Evolutionary conservation across 2,888 invertebrate genomes (phyloP), one percentile per base, ranked within the genome.

Genomic region (Leucozona laternaria): DNA sequence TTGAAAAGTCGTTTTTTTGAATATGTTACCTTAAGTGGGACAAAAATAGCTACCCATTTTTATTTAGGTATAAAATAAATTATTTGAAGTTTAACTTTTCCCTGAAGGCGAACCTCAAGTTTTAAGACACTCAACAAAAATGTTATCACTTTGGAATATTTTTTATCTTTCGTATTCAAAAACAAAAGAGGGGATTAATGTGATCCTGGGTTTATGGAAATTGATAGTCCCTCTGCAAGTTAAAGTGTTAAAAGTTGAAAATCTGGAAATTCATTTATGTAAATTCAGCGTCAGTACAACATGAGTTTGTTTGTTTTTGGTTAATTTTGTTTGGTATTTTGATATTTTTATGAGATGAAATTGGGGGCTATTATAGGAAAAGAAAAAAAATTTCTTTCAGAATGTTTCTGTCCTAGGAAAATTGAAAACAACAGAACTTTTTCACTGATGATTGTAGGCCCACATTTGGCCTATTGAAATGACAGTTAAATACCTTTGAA

Each of bases 81-180:
- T 37, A 68, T 77, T 70, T 37, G 7, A 8, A 62, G n/a, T 17
- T 25, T 43, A 22, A 43, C n/a, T 43, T 31, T 53, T 53, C 60
- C 78, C 60, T 17, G 6, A 40, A 15, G 60, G 20, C 34, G 11
- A 43, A 11, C 15, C 13, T 28, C 2, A 17, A 45, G n/a, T 62
- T 17, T 43, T 15, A 45, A 25, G 45, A 40, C 25, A 25, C 15
- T 25, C 60, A 60, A 2, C 22, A 60, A 40, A 40, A 60, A 15
- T 40, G 7, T 13, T 8, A 28, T 43, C 6, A 45, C 28, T 62
- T 45, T 45, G 6, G 5, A 10, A 53, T 43, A 25, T 5, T 25
- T 25, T 60, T 60, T 37, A n/a, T 55, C 28, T 28, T n/a, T 55
- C n/a, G 2, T 34, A 2, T 53, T 1, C 28, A 60, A 50, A 31